These are phyloP conservation scores for Leucophenga varia DNA, from an alignment of 1,140 invertebrate genomes.

Conservation along the genomic window DNA sequence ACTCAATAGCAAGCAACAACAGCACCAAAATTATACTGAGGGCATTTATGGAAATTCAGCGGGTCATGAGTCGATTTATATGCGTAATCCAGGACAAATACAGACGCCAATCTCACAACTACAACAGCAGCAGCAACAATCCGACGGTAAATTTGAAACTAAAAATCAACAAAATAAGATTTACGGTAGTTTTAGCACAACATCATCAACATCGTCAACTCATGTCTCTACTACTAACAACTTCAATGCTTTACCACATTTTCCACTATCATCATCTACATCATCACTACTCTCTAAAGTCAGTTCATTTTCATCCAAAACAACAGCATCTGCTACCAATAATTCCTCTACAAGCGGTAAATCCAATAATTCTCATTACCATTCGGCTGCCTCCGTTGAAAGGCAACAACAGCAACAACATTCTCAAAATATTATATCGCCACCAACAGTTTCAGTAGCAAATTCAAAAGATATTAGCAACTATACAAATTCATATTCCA, in stretches of 20 bases:
- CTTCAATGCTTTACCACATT: conserved; percentile 49
- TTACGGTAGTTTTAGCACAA: conserved; percentile 51
- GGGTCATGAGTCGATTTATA: conserved; percentile 10
- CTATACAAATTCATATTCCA: conserved; percentile 46
- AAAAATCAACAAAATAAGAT: conserved; percentile 44
- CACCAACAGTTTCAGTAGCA: conserved; percentile 15
- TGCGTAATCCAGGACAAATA: background rate
- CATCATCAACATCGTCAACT: conserved; percentile 29
- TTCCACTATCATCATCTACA: conserved; percentile 52
- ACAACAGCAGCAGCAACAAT: conserved; percentile 50
- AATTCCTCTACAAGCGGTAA: conserved; percentile 19
- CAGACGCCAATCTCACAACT: conserved; percentile 37
- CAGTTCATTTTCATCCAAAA: conserved; percentile 33
- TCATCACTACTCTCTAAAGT: conserved; percentile 54
- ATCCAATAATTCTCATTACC: conserved; percentile 1
- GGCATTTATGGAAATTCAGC: conserved; percentile 43
- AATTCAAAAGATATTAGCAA: conserved; percentile 38
- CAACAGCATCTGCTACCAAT: conserved; percentile 8
- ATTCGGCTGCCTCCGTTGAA: background rate
- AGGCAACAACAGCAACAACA: conserved; percentile 27
- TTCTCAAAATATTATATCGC: conserved; percentile 6
- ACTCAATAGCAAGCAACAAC: conserved; percentile 45
- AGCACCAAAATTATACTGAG: conserved; percentile 31
- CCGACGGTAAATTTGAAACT: conserved; percentile 53
- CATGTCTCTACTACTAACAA: conserved; percentile 4